phyloP scores from a whole-genome alignment of 1,140 invertebrate species.

The Anoplophora glabripennis region DNA sequence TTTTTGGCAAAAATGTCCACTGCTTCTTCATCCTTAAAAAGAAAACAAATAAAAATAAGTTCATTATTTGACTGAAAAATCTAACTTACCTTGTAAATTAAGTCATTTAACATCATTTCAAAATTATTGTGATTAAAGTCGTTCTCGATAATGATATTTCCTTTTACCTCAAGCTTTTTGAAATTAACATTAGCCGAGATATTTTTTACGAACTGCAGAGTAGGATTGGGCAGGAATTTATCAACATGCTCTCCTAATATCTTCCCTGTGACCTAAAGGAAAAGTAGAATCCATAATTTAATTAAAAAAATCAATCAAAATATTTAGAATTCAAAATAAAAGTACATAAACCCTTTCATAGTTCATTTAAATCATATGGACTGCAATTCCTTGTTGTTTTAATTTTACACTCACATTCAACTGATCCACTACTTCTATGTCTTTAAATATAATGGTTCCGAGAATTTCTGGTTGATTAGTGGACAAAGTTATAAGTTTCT shows the following conservation, averaged over 20 bases:
- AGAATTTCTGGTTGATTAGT: constrained; percentile 43
- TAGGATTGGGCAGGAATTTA: constrained; percentile 50
- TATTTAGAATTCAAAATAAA: neutral
- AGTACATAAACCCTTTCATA: too few relatives aligned
- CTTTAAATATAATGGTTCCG: constrained; percentile 47
- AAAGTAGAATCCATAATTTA: neutral
- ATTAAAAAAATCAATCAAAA: constrained; percentile 2
- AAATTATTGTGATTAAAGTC: constrained; percentile 43
- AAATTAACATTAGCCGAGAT: constrained; percentile 51
- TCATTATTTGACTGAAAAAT: neutral
- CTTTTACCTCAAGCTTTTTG: constrained; percentile 48
- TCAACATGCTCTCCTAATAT: constrained; percentile 48
- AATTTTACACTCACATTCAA: constrained; percentile 42
- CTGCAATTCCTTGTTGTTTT: too few relatives aligned
- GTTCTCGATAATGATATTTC: constrained; percentile 45
- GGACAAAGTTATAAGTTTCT: constrained; percentile 43
- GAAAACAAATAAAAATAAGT: constrained; percentile 1
- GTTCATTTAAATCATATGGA: too few relatives aligned
- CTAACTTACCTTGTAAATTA: constrained; percentile 43
- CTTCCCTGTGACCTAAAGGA: constrained; percentile 48
- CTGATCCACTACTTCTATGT: constrained; percentile 49
- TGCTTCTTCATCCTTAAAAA: constrained; percentile 41
- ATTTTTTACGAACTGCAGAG: constrained; percentile 42
- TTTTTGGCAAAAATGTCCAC: constrained; percentile 47
- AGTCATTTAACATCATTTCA: constrained; percentile 41